A percentile compares a stretch with the other conserved stretches of the same genome.
These are phyloP conservation scores for Odontomachus brunneus DNA, from an alignment of 1,140 invertebrate genomes.

Conservation along the genomic window DNA sequence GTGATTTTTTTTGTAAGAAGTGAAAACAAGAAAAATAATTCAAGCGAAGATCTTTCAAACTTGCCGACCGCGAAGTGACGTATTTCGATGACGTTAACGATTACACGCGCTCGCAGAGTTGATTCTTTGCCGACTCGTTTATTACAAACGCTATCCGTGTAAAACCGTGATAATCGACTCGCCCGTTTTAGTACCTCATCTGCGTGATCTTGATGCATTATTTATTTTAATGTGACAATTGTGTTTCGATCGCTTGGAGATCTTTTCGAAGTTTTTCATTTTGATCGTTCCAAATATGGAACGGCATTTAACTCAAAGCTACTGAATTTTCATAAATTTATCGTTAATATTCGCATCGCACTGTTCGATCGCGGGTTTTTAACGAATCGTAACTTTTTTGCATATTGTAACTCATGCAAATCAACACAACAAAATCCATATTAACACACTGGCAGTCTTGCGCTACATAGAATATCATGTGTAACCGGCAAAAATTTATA, in stretches of 20 bases:
- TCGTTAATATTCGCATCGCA: too few relatives aligned
- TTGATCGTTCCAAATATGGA: not conserved
- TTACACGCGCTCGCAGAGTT: not conserved
- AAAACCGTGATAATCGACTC: not conserved
- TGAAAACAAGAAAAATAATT: slow-evolving; percentile 16
- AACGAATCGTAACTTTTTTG: too few relatives aligned
- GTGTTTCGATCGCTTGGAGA: not conserved
- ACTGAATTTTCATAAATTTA: too few relatives aligned
- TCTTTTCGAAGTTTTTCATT: not conserved
- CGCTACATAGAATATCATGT: too few relatives aligned
- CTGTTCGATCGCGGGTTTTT: too few relatives aligned
- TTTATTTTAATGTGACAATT: not conserved
- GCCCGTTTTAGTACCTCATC: not conserved
- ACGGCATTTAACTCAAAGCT: too few relatives aligned
- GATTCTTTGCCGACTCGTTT: slow-evolving; percentile 27
- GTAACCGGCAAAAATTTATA: too few relatives aligned
- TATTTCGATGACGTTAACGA: slow-evolving; percentile 4
- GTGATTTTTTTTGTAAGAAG: slow-evolving; percentile 16
- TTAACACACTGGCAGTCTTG: too few relatives aligned
- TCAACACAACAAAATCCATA: too few relatives aligned
- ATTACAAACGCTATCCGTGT: not conserved
- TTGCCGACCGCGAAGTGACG: not conserved
- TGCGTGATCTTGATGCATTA: not conserved
- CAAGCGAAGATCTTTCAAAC: not conserved
- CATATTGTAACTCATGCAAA: too few relatives aligned